Evolutionary conservation across 2,888 invertebrate species (phyloP), one percentile per base, ranked within the genome.

Genomic region (Orthosia gothica): DNA sequence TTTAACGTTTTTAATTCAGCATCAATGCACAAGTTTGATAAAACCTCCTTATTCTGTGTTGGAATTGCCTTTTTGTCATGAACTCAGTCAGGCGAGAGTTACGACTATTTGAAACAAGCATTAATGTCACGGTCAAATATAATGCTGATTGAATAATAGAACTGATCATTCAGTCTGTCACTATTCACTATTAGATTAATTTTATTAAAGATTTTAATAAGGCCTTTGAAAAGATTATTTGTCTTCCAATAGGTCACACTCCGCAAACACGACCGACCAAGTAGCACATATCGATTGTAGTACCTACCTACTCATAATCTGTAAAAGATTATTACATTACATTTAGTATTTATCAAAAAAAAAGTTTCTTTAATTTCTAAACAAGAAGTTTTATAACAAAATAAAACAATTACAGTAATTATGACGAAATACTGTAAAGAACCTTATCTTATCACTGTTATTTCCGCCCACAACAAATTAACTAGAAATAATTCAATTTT

Each of bases 81-180:
- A 70, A 72, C 32, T 75, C 72, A 80, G 49, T 78, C 62, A 82
- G 62, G 76, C 68, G 73, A 74, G 79, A 77, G 72, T 82, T 76
- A 83, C 70, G 78, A 82, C 67, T 23, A 13, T 63, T 57, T 63
- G 62, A 70, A 69, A 76, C 70, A 49, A 76, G n/a, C 55, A 71
- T 82, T 65, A 67, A 82, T 82, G 79, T 77, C 84, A 82, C 11
- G 75, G 79, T 72, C 62, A 86, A 74, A 68, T 66, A 76, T 73
- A 66, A 74, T 65, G 5, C 15, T 40, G 47, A 71, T 72, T 84
- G 32, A 52, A 57, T 61, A 52, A 45, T 40, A 40, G 13, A 13
- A 57, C n/a, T 9, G 15, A 32, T 15, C 15, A 20, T 45, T 45
- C 20, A 45, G 9, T 61, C 18, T 20, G 20, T 20, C 9, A 4